Percentiles rank a stretch among this genome's conserved stretches.
phyloP scores from a whole-genome alignment of 2,797 vertebrate species.

The Sebastes miniatus region DNA sequence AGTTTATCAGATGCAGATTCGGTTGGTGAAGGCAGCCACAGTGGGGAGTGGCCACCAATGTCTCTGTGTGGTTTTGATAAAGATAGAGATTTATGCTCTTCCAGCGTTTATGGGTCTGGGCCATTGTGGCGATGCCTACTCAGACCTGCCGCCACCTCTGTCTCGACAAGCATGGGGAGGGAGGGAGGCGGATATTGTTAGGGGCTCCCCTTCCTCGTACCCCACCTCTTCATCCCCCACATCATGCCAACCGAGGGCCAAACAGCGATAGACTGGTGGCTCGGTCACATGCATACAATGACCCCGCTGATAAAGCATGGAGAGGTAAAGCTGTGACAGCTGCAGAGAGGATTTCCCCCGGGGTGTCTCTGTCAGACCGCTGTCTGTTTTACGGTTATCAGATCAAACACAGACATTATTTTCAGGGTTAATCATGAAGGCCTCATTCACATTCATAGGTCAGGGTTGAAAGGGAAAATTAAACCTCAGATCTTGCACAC shows the following conservation, averaged over 20 bases:
- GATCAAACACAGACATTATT: slow-evolving; percentile 35
- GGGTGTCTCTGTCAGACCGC: slow-evolving; percentile 22
- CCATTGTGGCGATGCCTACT: slow-evolving; percentile 83
- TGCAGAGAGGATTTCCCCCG: slow-evolving; percentile 44
- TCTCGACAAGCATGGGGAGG: slow-evolving; percentile 76
- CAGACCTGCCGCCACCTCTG: slow-evolving; percentile 83
- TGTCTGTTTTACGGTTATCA: slow-evolving; percentile 43
- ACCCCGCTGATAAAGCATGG: slow-evolving; percentile 43
- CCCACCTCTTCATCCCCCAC: slow-evolving; percentile 34
- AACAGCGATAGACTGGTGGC: slow-evolving; percentile 25
- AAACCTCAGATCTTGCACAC: background rate
- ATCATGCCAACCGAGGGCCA: slow-evolving; percentile 11
- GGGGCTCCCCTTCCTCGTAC: slow-evolving; percentile 59
- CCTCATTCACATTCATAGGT: slow-evolving; percentile 30
- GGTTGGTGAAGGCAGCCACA: slow-evolving; percentile 74
- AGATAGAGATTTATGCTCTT: slow-evolving; percentile 87
- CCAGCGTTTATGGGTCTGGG: slow-evolving; percentile 85
- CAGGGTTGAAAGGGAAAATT: background rate
- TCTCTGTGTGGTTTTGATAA: slow-evolving; percentile 86
- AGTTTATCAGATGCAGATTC: slow-evolving; percentile 83
- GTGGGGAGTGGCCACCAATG: slow-evolving; percentile 83
- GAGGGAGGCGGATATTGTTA: slow-evolving; percentile 78
- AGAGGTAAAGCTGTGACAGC: slow-evolving; percentile 35
- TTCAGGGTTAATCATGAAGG: slow-evolving; percentile 6
- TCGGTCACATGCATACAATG: slow-evolving; percentile 36